Base-by-base conservation (phyloP, 2,797 vertebrate genomes). In the Oceanodroma leucorhoa region DNA sequence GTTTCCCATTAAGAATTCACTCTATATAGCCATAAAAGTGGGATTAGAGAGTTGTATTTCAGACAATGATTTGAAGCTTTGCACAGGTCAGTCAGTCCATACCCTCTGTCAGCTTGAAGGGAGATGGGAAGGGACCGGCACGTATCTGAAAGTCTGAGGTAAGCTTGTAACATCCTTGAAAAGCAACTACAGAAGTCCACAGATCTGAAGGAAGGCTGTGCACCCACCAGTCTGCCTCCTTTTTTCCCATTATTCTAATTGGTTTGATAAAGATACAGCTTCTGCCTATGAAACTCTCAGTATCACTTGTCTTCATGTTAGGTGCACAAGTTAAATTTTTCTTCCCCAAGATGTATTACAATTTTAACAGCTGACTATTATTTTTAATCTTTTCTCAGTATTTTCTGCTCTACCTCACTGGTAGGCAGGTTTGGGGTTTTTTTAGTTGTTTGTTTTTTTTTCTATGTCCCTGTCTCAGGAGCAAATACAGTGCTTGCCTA, bases 401-500 rank as follows among this genome's bases (percentile, higher is more conserved):
- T 77, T 80, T 89, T 70, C 57, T 83, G 17, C 53, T 48, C 11
- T 21, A 55, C 14, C 10, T 50, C 27, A 40, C 19, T 90, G 20
- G 27, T 36, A 87, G 18, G 15, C 38, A 61, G 26, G 11, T 55
- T 55, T 85, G 14, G 0, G 0, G 0, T 0, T 21, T 57, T 65
- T 58, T 73, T 8, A 43, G 9, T 48, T 45, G 18, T 60, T 27
- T 40, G 29, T 15, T n/a, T 29, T 50, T 55, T 57, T 54, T 82
- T 3, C 17, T 43, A 1, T 41, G 12, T 27, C 34, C 7, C 30
- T 55, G 17, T 53, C 40, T 86, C 36, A n/a, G 73, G 41, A 76
- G 9, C 26, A 54, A 58, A 72, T n/a, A 12, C 3, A 45, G 21
- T 45, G 5, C 55, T 91, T 91, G 24, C 10, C 36, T 81, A 15